Conservation (phyloP, 1,140 invertebrate species). For the Drosophila ambigua region DNA sequence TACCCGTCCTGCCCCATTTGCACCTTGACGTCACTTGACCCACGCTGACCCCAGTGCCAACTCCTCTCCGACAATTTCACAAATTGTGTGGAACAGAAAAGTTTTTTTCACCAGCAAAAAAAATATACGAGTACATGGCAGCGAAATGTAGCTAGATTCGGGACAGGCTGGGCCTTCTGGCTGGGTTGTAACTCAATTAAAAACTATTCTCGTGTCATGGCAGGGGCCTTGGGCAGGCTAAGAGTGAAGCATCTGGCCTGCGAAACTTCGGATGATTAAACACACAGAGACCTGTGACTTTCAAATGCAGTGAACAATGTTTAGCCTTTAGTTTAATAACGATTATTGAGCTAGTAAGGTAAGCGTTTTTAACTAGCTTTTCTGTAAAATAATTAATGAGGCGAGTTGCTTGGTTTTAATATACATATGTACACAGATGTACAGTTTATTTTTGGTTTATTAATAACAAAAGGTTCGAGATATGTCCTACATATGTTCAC, state of each 20-base stretch:
- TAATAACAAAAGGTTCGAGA: no score
- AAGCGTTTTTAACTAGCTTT: no score
- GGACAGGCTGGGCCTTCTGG: not conserved
- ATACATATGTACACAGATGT: no score
- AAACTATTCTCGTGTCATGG: slow-evolving; percentile 30
- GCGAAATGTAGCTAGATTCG: not conserved
- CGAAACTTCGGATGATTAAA: not conserved
- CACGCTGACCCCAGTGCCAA: slow-evolving; percentile 31
- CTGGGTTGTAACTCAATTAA: slow-evolving; percentile 29
- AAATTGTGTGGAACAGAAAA: slow-evolving; percentile 32
- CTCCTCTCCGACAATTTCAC: slow-evolving; percentile 37
- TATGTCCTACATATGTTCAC: no score
- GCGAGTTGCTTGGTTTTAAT: no score
- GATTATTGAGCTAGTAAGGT: no score
- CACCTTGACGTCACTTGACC: slow-evolving; percentile 28
- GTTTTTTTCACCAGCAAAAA: slow-evolving; percentile 9
- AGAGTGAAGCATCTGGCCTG: not conserved
- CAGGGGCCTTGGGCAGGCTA: not conserved
- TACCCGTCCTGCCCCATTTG: not conserved
- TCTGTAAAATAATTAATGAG: no score
- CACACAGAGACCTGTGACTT: no score
- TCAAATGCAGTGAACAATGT: no score
- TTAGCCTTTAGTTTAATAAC: no score
- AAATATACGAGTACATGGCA: not conserved
- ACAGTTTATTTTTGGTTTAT: no score